Base-by-base conservation (phyloP, 2,113 vertebrate genomes). In the Alces alces region DNA sequence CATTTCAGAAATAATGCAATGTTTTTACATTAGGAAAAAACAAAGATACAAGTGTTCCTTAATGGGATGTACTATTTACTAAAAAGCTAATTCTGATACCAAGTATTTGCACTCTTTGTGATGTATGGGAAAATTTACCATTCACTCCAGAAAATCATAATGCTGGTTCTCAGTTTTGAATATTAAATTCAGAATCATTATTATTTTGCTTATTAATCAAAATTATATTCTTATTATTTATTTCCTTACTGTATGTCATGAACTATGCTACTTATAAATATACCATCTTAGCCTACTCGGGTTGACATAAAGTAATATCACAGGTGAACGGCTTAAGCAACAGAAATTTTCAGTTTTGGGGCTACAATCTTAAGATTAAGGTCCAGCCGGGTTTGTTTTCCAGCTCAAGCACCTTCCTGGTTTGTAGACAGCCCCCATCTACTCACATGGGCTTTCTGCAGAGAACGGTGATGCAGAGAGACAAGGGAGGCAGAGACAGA, bases 41-140 rank as follows among this genome's bases (percentile, higher is more conserved):
- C 45, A 82, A 95, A 95, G 50, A 76, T 36, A 90, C 9, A 95
- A 93, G 84, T 96, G 19, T 61, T 47, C 92, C 33, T 86, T 95
- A 70, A 58, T 86, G 54, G 25, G 5, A 78, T 50, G 2, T 55
- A 30, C 33, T 86, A 50, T 78, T 93, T 39, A 87, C 43, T 79
- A 66, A 52, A 86, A 88, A 92, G 45, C 1, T 76, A 89, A 73
- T 78, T 92, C 28, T 83, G 33, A 88, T 92, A 66, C 21, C 30
- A 97, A 55, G 2, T 19, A 94, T 58, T 88, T 90, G 25, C 8
- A 43, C 1, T 60, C 15, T 88, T 92, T 60, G 7, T 27, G 47
- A 13, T 80, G 1, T 43, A 66, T 5, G 28, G 25, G 2, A 80
- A 91, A 89, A 64, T 12, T 76, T 87, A 11, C 6, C 36, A 84